A percentile compares a stretch with the other conserved stretches of the same genome.
phyloP scores from a whole-genome alignment of 2,888 invertebrate species.

The Stenodema calcarata region DNA sequence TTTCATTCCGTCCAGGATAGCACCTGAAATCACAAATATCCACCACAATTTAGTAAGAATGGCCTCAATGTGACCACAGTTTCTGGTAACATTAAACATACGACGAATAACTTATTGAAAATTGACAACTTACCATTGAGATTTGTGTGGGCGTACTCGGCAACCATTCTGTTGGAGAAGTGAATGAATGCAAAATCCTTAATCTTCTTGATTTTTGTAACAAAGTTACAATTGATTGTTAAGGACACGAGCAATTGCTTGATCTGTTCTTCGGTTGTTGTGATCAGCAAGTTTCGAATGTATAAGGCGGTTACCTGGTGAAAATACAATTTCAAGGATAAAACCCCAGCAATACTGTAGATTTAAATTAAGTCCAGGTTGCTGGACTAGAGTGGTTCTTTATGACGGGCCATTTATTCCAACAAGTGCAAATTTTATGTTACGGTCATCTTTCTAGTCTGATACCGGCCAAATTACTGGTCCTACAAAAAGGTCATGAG shows the following conservation, averaged over 20 bases:
- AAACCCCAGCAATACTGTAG: not conserved
- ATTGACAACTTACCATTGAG: slow-evolving; percentile 64
- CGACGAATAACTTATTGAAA: too few relatives aligned
- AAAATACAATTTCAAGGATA: slow-evolving; percentile 9
- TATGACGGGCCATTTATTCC: too few relatives aligned
- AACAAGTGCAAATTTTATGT: too few relatives aligned
- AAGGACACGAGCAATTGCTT: slow-evolving; percentile 62
- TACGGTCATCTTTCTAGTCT: too few relatives aligned
- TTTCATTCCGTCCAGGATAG: slow-evolving; percentile 38
- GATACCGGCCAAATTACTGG: too few relatives aligned
- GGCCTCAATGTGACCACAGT: too few relatives aligned
- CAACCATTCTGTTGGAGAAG: slow-evolving; percentile 70
- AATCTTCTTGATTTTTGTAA: slow-evolving; percentile 76
- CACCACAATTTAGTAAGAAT: too few relatives aligned
- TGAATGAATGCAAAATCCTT: slow-evolving; percentile 81
- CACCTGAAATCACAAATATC: slow-evolving; percentile 9
- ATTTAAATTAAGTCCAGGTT: too few relatives aligned
- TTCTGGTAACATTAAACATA: too few relatives aligned
- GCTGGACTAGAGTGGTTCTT: too few relatives aligned
- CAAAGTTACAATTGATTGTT: slow-evolving; percentile 60
- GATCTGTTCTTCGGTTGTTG: slow-evolving; percentile 65
- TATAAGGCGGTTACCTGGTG: slow-evolving; percentile 77
- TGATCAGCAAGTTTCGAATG: slow-evolving; percentile 71
- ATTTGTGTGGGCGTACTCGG: slow-evolving; percentile 66
- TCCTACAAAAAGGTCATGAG: too few relatives aligned